phyloP scores from a whole-genome alignment of 2,113 vertebrate species.

The Festucalex cinctus region DNA sequence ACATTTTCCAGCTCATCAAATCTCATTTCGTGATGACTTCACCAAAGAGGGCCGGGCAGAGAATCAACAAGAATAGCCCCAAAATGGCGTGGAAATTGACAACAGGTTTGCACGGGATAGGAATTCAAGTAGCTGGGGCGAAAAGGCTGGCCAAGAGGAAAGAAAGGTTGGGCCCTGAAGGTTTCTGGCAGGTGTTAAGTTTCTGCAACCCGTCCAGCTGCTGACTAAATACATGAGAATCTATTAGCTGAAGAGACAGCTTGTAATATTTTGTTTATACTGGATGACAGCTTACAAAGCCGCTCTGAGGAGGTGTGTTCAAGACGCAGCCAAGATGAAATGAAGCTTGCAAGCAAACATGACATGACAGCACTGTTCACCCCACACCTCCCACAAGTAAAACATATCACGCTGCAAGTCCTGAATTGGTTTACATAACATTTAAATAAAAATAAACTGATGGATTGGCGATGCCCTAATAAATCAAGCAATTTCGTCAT shows the following conservation, averaged over 20 bases:
- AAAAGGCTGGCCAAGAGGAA: constrained; percentile 48
- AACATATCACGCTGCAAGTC: constrained; percentile 27
- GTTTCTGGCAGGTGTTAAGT: constrained; percentile 59
- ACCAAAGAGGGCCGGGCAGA: constrained; percentile 21
- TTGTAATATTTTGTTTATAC: constrained; percentile 35
- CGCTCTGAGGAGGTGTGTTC: not conserved
- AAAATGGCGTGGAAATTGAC: constrained; percentile 56
- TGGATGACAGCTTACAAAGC: constrained; percentile 1
- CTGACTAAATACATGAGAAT: constrained; percentile 55
- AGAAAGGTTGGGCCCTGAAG: constrained; percentile 53
- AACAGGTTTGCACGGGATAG: constrained; percentile 63
- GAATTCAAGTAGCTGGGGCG: constrained; percentile 54
- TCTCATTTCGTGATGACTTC: constrained; percentile 55
- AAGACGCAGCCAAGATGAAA: not conserved
- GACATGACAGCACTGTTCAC: not conserved
- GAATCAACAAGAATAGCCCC: constrained; percentile 39
- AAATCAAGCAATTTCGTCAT: constrained; percentile 19
- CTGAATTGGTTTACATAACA: constrained; percentile 36
- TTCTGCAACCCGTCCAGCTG: constrained; percentile 61
- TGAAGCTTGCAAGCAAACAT: constrained; percentile 16
- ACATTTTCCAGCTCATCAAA: constrained; percentile 65
- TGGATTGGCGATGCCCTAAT: constrained; percentile 23
- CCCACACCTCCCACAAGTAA: constrained; percentile 2
- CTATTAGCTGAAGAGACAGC: constrained; percentile 40
- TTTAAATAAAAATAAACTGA: constrained; percentile 29